Evolutionary conservation across 2,113 vertebrate genomes (phyloP).

Genomic region (Bostrychus sinensis): DNA sequence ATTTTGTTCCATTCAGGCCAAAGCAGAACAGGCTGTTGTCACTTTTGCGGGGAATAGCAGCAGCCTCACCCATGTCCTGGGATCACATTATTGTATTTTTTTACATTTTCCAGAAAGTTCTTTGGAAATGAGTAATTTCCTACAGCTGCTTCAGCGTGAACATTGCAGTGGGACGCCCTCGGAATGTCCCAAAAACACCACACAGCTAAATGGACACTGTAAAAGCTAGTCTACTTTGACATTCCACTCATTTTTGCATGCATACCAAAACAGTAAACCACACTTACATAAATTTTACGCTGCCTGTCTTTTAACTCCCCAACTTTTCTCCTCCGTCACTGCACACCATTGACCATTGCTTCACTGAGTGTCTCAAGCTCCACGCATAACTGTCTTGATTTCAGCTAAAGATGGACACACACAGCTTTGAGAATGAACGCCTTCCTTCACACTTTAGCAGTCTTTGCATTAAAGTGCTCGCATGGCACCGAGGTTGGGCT

Average conservation of each 20-base stretch:
- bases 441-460: constrained; percentile 21
- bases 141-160: constrained; percentile 56
- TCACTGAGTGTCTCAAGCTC: constrained; percentile 54
- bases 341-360: constrained; percentile 16
- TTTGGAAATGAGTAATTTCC: constrained; percentile 66
- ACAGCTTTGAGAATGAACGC: constrained; percentile 35
- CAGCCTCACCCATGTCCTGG: constrained; percentile 24
- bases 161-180: constrained; percentile 23
- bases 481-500: constrained; percentile 37
- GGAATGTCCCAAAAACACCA: constrained; percentile 11
- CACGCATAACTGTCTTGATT: constrained; percentile 70
- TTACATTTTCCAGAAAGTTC: constrained; percentile 50
- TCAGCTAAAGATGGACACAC: constrained; percentile 61
- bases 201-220: constrained; percentile 35
- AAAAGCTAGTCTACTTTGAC: constrained; percentile 13
- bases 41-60: constrained; percentile 19
- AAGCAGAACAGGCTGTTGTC: constrained; percentile 13
- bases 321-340: constrained; percentile 20
- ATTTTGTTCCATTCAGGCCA: background rate
- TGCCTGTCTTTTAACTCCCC: constrained; percentile 23
- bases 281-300: constrained; percentile 35
- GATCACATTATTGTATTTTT: constrained; percentile 30
- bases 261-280: constrained; percentile 9
- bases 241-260: constrained; percentile 18
- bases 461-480: constrained; percentile 44